Base-by-base conservation (phyloP, 2,797 vertebrate genomes). In the Semaprochilodus insignis region DNA sequence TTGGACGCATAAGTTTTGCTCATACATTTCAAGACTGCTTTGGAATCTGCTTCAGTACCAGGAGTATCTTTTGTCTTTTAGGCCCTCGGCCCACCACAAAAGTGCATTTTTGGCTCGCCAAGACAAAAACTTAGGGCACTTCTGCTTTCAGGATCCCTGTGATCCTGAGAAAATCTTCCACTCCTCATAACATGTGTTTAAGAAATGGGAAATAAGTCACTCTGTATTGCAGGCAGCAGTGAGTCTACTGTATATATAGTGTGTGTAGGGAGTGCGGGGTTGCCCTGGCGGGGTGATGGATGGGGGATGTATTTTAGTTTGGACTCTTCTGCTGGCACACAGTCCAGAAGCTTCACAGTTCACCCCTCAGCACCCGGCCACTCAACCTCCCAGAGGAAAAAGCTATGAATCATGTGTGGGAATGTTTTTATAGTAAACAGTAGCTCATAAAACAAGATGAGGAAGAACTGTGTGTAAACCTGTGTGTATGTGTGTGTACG, bases 401-500 rank as follows among this genome's bases (percentile, higher is more conserved):
- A 27, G 82, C 52, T 66, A 36, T 83, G 86, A 87, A 80, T 83
- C 83, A 81, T 86, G 84, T 81, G 80, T 87, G 80, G 81, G 83
- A 90, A 88, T 88, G 75, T 88, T 88, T 90, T 91, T 70, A 86
- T 70, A 88, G 83, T 85, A 91, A 91, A 88, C 86, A 87, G 74
- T n/a, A 84, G 74, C 74, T 63, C 62, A 73, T 80, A 89, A 91
- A 87, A 87, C 80, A 85, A 73, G 14, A 11, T 7, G 66, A 59
- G 66, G 40, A 72, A 77, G 63, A 82, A 77, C 52, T 55, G 21
- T 62, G 36, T 62, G 17, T 57, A 25, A 19, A 27, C 54, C 31
- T 81, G 67, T 57, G 27, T 57, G 65, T 77, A 77, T 74, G 67
- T 57, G 27, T 57, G 65, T 77, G 77, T 83, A 78, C 77, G 51